Percentiles rank a stretch among this genome's conserved stretches.
These are phyloP conservation scores for Solenopsis fugax DNA, from an alignment of 1,140 invertebrate species.

Conservation along the genomic window DNA sequence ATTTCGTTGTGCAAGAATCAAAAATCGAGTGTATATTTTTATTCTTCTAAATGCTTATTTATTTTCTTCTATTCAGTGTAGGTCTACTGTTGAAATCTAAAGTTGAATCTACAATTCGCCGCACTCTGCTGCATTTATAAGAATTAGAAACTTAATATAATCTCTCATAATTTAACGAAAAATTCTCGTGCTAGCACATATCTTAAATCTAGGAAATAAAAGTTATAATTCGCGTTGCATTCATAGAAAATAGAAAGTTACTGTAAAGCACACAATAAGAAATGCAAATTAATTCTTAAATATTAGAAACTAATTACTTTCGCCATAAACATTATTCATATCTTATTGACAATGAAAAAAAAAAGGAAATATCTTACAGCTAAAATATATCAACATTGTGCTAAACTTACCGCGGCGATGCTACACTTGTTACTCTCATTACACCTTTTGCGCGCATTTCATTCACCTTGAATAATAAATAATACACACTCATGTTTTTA, in stretches of 20 bases:
- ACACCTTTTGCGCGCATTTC: background rate
- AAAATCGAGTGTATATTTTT: too few species aligned
- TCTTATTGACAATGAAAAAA: too few species aligned
- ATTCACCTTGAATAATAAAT: background rate
- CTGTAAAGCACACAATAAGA: background rate
- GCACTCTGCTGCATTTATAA: background rate
- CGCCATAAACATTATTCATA: background rate
- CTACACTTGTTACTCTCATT: too few species aligned
- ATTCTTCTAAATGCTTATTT: too few species aligned
- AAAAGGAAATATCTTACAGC: too few species aligned
- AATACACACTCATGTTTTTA: background rate
- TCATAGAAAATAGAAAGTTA: background rate
- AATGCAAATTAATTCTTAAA: background rate
- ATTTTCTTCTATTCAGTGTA: too few species aligned
- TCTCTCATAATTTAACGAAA: background rate
- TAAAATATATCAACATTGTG: too few species aligned
- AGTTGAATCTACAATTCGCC: background rate
- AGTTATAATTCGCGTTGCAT: background rate
- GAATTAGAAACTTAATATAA: background rate
- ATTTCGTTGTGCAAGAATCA: too few species aligned
- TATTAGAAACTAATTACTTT: background rate
- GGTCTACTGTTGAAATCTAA: too few species aligned
- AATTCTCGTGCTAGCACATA: background rate
- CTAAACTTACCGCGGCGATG: too few species aligned
- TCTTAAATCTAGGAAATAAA: constrained; percentile 3